Evolutionary conservation across 2,113 vertebrate species (phyloP), one percentile per base, ranked within the genome.

Genomic region (Donacobius atricapilla): DNA sequence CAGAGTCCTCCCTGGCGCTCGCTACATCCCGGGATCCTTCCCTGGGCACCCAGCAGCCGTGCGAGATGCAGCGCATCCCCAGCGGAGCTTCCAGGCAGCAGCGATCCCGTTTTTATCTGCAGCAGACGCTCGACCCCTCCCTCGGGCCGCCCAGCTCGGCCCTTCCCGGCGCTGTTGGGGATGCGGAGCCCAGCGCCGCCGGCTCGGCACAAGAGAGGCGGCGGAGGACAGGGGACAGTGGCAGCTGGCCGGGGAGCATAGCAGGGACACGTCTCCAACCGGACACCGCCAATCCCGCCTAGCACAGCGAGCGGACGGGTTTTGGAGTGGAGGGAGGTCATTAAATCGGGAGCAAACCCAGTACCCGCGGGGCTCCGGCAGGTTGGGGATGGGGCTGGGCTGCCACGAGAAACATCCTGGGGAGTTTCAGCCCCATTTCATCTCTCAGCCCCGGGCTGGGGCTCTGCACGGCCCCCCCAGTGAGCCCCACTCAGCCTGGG

Each of bases 321-420:
- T 0, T 27, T 9, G 11, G 31, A 33, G 31, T 1, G 5, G 23
- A 25, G 24, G 7, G 11, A 20, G 7, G 2, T 9, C 68, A 14
- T n/a, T 6, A 51, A 65, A 83, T 7, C 33, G 11, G 40, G 35
- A 65, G 35, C 1, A 0, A 64, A 47, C 39, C 10, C 48, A 1
- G 57, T 1, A 4, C 24, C 30, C 4, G 0, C 5, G 0, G 25
- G 25, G 35, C 64, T 30, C 47, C 2, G 1, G 54, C 63, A 22
- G 54, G 47, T 21, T 39, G 23, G 22, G 50, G 5, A 31, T 3
- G 7, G 35, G 60, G 30, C n/a, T n/a, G n/a, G n/a, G n/a, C n/a
- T 45, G 47, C 33, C 2, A 0, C 1, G 0, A 35, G 15, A 21
- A 28, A n/a, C n/a, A n/a, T n/a, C n/a, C 1, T 0, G 4, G 14